phyloP scores from a whole-genome alignment of 1,140 invertebrate species.

The Mesaphorura yosii region DNA sequence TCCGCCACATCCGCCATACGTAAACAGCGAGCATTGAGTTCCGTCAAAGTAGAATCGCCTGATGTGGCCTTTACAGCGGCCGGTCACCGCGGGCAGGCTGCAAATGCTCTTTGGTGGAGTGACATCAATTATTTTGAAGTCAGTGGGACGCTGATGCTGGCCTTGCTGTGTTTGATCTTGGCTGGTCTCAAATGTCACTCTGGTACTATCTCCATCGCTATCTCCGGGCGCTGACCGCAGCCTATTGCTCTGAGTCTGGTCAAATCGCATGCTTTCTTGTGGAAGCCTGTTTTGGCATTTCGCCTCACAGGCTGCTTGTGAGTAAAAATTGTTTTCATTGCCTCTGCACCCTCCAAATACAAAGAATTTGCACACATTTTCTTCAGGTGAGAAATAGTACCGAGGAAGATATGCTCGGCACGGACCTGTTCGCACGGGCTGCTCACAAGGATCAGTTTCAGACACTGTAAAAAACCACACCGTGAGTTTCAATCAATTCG shows the following conservation, averaged over 20 bases:
- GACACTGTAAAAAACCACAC: slow-evolving; percentile 16
- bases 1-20: slow-evolving; percentile 8
- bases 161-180: neutral
- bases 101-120: no score
- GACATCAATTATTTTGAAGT: slow-evolving; percentile 22
- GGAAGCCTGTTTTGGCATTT: slow-evolving; percentile 43
- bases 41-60: neutral
- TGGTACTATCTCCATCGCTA: no score
- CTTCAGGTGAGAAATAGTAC: slow-evolving; percentile 64
- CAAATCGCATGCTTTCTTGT: slow-evolving; percentile 1
- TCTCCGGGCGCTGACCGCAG: neutral
- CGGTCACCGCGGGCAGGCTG: neutral
- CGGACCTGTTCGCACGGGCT: slow-evolving; percentile 57
- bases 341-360: slow-evolving; percentile 78
- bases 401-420: slow-evolving; percentile 70
- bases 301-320: slow-evolving; percentile 58
- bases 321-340: slow-evolving; percentile 76
- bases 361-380: slow-evolving; percentile 66
- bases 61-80: neutral
- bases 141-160: neutral
- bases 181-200: neutral
- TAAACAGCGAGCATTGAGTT: neutral
- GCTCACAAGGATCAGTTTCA: slow-evolving; percentile 54
- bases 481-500: no score
- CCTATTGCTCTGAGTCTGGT: neutral